phyloP scores from a whole-genome alignment of 2,888 invertebrate genomes.

The Eumerus sabulonum region DNA sequence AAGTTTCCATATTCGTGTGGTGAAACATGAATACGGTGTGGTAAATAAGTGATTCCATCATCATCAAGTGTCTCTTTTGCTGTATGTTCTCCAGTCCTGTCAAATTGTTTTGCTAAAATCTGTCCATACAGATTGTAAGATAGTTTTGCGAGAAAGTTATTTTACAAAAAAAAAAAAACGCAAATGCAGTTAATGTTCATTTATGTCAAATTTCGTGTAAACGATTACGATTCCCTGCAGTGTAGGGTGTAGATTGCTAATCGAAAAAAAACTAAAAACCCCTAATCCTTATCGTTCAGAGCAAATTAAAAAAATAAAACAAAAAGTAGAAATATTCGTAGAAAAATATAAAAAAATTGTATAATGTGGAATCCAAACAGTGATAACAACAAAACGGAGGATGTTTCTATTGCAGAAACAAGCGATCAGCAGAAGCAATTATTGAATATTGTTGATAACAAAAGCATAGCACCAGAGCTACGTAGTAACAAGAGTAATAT shows the following conservation, averaged over 20 bases:
- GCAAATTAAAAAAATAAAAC: not conserved
- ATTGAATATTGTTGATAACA: conserved; percentile 56
- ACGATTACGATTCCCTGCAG: conserved; percentile 22
- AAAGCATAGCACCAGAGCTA: conserved; percentile 22
- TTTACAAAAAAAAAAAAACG: too few species aligned
- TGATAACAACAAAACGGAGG: conserved; percentile 52
- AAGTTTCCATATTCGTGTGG: conserved; percentile 32
- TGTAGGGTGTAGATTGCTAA: conserved; percentile 7
- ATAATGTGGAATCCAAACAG: conserved; percentile 65
- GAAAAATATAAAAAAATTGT: conserved; percentile 25
- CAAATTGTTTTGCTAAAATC: conserved; percentile 4
- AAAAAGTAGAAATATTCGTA: not conserved
- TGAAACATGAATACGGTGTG: conserved; percentile 32
- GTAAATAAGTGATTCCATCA: conserved; percentile 35
- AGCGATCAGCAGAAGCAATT: conserved; percentile 25
- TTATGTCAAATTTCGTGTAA: conserved; percentile 41
- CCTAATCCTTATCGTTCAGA: conserved; percentile 23
- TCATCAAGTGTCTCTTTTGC: conserved; percentile 6
- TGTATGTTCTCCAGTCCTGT: not conserved
- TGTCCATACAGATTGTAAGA: too few species aligned
- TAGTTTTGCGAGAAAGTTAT: too few species aligned
- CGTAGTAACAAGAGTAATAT: conserved; percentile 40
- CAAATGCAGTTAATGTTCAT: conserved; percentile 47
- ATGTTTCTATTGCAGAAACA: conserved; percentile 54
- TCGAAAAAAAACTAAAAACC: not conserved